Evolutionary conservation across 1,140 invertebrate species (phyloP), one percentile per base, ranked within the genome.

Genomic region (Chymomyza costata): DNA sequence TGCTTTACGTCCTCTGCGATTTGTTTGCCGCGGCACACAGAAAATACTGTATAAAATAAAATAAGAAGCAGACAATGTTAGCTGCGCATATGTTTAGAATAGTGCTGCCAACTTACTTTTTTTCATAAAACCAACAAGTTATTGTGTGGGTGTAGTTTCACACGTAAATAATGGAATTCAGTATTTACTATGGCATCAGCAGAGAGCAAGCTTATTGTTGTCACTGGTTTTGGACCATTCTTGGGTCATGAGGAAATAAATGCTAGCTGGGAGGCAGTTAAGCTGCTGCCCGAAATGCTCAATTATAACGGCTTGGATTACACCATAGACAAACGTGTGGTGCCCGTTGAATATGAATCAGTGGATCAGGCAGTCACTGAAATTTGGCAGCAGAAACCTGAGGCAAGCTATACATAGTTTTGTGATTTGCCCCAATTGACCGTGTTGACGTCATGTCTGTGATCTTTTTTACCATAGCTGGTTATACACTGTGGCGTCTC

Each of bases 201-300:
- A 32, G 69, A 69, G 18, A 57, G 65, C 54, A 80, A 84, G 44
- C 52, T 83, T n/a, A 70, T 88, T 45, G 31, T 92, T 18, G 86
- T 92, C 54, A 89, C 89, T 53, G 93, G 92, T 14, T 94, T 93
- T 85, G 92, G 92, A 3, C 91, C 91, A 39, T 94, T 93, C 85
- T 5, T 54, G 7, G 86, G 86, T 6, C 71, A 81, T 11, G 89
- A 93, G 61, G 57, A 67, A 11, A 76, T 91, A 6, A 94, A 94
- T 81, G 89, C 92, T 1, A 93, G 92, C 67, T 93, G 92, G 92
- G 89, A 92, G 63, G 89, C 91, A 31, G 92, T 82, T 0, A 51
- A 73, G 16, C 68, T 89, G 32, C 60, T 91, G 10, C 86, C 86
- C 2, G 59, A 84, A 2, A 60, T 85, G 2, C 39, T 84, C 10